phyloP scores from a whole-genome alignment of 2,888 invertebrate genomes.

The Syritta pipiens region DNA sequence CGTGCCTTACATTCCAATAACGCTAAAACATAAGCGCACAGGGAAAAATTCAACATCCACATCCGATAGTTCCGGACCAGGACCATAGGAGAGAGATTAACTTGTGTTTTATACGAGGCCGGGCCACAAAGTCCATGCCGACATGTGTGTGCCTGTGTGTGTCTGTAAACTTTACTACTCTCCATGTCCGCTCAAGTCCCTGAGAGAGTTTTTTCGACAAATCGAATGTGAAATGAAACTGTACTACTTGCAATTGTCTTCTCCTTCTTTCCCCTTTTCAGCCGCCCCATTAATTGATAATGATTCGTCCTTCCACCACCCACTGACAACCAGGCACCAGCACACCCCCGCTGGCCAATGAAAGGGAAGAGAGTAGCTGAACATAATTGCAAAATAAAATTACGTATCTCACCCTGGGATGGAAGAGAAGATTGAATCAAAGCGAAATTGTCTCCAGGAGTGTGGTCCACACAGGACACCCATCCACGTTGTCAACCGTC shows the following conservation, averaged over 20 bases:
- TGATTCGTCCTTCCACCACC: conserved; percentile 18
- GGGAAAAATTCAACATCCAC: conserved; percentile 4
- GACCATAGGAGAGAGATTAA: conserved; percentile 31
- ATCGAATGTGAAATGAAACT: conserved; percentile 20
- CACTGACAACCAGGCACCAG: background rate
- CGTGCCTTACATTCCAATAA: background rate
- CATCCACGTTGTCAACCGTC: no score
- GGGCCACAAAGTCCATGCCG: no score
- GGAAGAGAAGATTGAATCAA: conserved; percentile 11
- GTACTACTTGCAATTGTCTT: background rate
- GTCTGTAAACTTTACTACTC: no score
- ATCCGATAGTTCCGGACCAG: conserved; percentile 16
- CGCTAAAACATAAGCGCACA: conserved; percentile 10
- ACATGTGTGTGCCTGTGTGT: no score
- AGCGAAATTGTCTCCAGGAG: conserved; percentile 15
- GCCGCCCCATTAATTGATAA: conserved; percentile 39
- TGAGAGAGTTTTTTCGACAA: background rate
- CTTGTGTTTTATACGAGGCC: conserved; percentile 11
- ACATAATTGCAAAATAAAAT: conserved; percentile 24
- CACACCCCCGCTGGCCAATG: background rate
- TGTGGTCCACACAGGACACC: no score
- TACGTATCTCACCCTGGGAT: conserved; percentile 18
- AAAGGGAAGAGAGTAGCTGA: background rate
- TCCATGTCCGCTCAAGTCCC: no score
- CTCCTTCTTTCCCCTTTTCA: background rate